phyloP scores from a whole-genome alignment of 2,888 invertebrate species.

The Osedax fenrisi region DNA sequence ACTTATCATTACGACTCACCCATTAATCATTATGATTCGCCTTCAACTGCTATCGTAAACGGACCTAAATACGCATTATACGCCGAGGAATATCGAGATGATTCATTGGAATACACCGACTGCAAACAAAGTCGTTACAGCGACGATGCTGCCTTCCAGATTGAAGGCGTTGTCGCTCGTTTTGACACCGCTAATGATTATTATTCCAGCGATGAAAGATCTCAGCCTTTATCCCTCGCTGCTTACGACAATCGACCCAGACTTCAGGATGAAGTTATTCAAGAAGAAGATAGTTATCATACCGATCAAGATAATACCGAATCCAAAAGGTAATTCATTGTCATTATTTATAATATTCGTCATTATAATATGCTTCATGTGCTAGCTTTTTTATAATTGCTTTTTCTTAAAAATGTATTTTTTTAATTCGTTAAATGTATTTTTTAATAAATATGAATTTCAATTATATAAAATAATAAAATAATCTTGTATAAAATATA shows the following conservation, averaged over 20 bases:
- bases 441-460: no score
- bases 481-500: no score
- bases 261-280: not conserved
- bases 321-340: no score
- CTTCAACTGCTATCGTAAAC: not conserved
- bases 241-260: not conserved
- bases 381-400: no score
- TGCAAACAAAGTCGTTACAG: not conserved
- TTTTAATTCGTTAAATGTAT: no score
- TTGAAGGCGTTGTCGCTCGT: not conserved
- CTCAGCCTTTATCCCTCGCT: not conserved
- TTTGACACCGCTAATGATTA: not conserved
- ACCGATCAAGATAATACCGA: slow-evolving; percentile 12
- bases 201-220: not conserved
- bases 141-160: not conserved
- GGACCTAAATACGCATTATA: not conserved
- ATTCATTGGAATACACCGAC: not conserved
- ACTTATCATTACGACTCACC: not conserved
- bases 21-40: not conserved
- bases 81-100: not conserved
- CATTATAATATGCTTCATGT: no score
- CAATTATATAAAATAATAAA: no score
- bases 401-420: no score
- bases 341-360: no score
- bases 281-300: slow-evolving; percentile 5